Base-by-base conservation (phyloP, 2,888 invertebrate species). In the Orthonevra nobilis region DNA sequence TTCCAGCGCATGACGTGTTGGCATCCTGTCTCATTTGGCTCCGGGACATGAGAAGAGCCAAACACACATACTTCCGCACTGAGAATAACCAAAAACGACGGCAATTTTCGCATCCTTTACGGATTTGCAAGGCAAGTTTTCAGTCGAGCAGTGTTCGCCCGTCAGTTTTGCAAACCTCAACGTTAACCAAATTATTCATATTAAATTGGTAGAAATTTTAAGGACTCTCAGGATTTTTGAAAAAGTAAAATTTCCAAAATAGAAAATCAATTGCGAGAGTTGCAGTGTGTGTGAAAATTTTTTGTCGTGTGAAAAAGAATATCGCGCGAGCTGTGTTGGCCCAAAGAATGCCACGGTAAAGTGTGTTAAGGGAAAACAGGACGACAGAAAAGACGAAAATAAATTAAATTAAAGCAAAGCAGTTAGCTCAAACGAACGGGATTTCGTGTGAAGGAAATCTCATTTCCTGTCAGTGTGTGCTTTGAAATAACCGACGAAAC, bases 131-230 rank as follows among this genome's bases (percentile, higher is more conserved):
- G 83, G 82, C 82, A 84, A 85, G 82, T 84, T 84, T 85, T 85
- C 84, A 86, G 86, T 86, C 85, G 85, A 85, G 85, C 83, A 84
- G 84, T 83, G 86, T 85, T 85, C 86, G 86, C 84, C 84, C 84
- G 81, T 83, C 83, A 81, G 83, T 83, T 81, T 81, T 61, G 81
- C 74, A 66, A 73, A 77, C 79, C 72, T 66, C 61, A 73, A 61
- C 79, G 79, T 79, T 77, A 54, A 58, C 28, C 6, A 26, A 10
- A 34, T 30, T 40, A 26, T 17, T 54, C 26, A 12, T 50, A 15
- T 15, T n/a, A 28, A 50, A 50, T 23, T 7, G 50, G 26, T 14
- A 4, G 19, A 32, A 54, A 5, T 10, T 28, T 10, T 6, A n/a
- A 54, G 54, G 46, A 68, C 32, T 63, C 56, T 36, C 14, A 26